Conservation (phyloP, 2,797 vertebrate genomes). For the Lophius americanus region DNA sequence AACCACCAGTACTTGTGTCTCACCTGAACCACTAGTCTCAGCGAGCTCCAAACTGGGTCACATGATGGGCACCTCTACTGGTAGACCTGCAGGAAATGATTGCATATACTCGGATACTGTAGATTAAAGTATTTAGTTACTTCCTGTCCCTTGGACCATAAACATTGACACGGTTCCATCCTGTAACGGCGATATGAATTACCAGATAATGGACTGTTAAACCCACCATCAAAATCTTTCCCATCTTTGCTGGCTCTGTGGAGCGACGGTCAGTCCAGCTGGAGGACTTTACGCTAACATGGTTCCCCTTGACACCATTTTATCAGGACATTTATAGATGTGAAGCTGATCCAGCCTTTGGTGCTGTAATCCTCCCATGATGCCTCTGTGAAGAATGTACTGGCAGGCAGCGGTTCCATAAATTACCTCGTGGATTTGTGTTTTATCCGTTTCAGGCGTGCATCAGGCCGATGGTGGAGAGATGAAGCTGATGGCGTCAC, state of each 20-base stretch:
- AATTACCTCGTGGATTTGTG: too few species aligned
- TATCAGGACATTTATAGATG: constrained; percentile 33
- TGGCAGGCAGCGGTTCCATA: neutral
- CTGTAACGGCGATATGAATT: too few species aligned
- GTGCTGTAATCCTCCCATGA: constrained; percentile 34
- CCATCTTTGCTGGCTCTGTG: constrained; percentile 24
- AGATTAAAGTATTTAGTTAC: neutral
- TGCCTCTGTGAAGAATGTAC: neutral
- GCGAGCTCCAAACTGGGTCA: too few species aligned
- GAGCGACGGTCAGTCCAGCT: constrained; percentile 40
- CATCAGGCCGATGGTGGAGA: constrained; percentile 90
- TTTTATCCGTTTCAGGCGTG: constrained; percentile 79
- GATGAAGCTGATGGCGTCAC: constrained; percentile 89
- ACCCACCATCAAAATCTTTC: too few species aligned
- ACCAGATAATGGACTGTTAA: too few species aligned
- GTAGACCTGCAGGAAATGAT: too few species aligned
- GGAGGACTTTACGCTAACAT: constrained; percentile 35
- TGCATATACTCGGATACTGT: neutral
- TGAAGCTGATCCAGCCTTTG: constrained; percentile 18
- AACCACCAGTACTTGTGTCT: too few species aligned
- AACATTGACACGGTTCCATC: too few species aligned
- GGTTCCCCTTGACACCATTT: constrained; percentile 40
- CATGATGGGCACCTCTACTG: too few species aligned
- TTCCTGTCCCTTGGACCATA: too few species aligned
- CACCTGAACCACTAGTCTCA: too few species aligned